phyloP scores from a whole-genome alignment of 2,888 invertebrate species.

The Cantharis lateralis region DNA sequence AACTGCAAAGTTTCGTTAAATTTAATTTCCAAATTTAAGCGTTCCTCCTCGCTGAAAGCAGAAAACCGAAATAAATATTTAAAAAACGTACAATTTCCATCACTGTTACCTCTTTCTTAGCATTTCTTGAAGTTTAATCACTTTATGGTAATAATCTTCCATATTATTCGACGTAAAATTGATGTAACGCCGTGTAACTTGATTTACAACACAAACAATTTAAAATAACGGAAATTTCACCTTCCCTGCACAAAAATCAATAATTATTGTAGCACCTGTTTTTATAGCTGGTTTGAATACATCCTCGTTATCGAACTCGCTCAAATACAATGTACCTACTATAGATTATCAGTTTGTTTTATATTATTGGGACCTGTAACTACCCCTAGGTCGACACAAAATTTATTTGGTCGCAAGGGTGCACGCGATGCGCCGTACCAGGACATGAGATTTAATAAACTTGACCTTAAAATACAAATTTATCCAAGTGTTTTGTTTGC shows the following conservation, averaged over 20 bases:
- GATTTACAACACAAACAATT: background rate
- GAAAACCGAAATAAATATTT: background rate
- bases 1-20: conserved; percentile 59
- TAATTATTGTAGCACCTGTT: background rate
- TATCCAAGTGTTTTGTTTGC: background rate
- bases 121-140: conserved; percentile 53
- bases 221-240: background rate
- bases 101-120: conserved; percentile 50
- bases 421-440: conserved; percentile 51
- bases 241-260: background rate
- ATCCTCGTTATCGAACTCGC: background rate
- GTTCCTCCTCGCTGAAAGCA: conserved; percentile 59
- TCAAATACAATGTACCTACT: background rate
- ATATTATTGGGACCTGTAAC: background rate
- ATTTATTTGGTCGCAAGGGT: conserved; percentile 38
- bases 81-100: conserved; percentile 22
- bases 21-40: conserved; percentile 60
- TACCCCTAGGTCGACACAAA: conserved; percentile 12
- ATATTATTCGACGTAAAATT: conserved; percentile 35
- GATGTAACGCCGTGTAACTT: background rate
- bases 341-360: background rate
- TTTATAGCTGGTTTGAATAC: background rate
- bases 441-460: conserved; percentile 45
- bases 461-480: conserved; percentile 44
- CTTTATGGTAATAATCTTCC: conserved; percentile 52